These are phyloP conservation scores for Leptothorax acervorum DNA, from an alignment of 2,888 invertebrate genomes.

Conservation along the genomic window DNA sequence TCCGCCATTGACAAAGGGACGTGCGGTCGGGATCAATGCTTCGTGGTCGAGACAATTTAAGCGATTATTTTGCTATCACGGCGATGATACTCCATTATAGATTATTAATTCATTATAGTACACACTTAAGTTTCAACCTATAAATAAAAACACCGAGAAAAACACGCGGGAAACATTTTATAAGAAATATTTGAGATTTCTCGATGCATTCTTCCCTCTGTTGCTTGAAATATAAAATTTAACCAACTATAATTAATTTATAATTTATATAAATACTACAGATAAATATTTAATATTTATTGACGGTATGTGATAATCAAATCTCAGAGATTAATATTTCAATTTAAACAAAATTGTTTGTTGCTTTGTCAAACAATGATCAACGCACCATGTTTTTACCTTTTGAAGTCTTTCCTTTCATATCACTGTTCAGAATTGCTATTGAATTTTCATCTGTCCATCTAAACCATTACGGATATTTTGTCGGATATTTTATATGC, in stretches of 20 bases:
- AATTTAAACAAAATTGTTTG: background rate
- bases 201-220: background rate
- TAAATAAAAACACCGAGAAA: too few relatives aligned
- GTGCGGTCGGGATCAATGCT: conserved; percentile 6
- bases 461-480: background rate
- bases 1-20: conserved; percentile 13
- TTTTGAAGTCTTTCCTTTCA: background rate
- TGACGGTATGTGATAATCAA: background rate
- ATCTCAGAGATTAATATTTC: background rate
- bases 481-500: background rate
- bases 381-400: background rate
- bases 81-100: background rate
- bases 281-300: background rate
- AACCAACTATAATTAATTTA: background rate
- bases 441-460: background rate
- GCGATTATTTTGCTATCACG: conserved; percentile 6
- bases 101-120: background rate
- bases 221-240: background rate
- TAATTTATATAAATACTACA: background rate
- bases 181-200: background rate
- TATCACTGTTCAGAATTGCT: background rate
- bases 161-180: background rate
- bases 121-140: background rate
- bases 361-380: background rate
- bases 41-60: conserved; percentile 14